Conservation (phyloP, 1,140 invertebrate species). For the Hydropsyche tenuis region DNA sequence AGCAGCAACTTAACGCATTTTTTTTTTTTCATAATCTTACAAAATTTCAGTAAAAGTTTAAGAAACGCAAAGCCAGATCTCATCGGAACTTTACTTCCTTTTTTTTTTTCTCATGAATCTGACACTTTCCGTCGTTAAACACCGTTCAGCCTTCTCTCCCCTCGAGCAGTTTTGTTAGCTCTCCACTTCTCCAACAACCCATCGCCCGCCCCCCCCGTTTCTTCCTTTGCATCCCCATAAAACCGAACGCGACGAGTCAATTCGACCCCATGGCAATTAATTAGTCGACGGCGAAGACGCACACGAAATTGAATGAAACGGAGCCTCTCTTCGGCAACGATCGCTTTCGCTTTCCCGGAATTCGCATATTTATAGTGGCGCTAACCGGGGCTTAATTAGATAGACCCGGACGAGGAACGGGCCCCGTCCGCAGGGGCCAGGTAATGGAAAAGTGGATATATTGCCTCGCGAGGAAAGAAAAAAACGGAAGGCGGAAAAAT, state of each 20-base stretch:
- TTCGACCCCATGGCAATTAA: slow-evolving; percentile 7
- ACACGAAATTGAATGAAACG: slow-evolving; percentile 28
- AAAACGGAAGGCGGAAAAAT: background rate
- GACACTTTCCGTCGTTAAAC: slow-evolving; percentile 18
- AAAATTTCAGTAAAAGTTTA: too few relatives aligned
- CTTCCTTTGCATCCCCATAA: too few relatives aligned
- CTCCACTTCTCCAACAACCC: background rate
- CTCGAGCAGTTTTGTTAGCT: background rate
- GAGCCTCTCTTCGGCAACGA: slow-evolving; percentile 6
- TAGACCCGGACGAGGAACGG: background rate
- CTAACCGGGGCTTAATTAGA: slow-evolving; percentile 43
- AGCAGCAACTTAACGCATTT: too few relatives aligned
- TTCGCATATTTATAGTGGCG: slow-evolving; percentile 43
- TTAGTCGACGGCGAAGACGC: slow-evolving; percentile 17
- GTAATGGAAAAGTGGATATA: slow-evolving; percentile 31
- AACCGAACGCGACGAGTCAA: slow-evolving; percentile 20
- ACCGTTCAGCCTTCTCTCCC: background rate
- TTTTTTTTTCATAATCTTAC: too few relatives aligned
- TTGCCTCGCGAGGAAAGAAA: background rate
- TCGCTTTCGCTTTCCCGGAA: background rate
- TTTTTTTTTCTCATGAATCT: background rate
- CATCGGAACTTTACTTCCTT: too few relatives aligned
- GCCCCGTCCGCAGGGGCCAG: slow-evolving; percentile 10
- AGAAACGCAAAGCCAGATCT: too few relatives aligned
- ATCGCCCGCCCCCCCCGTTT: background rate